Conservation (phyloP, 64 coral and sea anemone species). For the Montipora capricornis region DNA sequence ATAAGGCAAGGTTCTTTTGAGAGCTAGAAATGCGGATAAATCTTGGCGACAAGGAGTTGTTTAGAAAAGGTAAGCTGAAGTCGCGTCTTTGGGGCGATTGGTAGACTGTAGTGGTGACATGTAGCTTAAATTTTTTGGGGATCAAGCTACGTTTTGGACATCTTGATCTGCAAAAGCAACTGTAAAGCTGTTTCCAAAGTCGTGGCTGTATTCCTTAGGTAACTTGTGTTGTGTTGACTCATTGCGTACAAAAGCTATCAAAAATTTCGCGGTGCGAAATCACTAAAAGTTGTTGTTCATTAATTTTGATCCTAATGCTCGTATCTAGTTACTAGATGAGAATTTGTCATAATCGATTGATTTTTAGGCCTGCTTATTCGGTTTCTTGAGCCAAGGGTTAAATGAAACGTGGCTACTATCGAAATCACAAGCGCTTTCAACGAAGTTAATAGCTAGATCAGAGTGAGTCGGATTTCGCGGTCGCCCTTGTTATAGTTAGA, state of each 20-base stretch:
- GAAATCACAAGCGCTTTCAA: not conserved
- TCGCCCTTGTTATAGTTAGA: not conserved
- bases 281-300: not conserved
- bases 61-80: not conserved
- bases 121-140: not conserved
- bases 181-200: not conserved
- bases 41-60: not conserved
- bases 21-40: not conserved
- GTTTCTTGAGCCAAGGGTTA: too few species aligned
- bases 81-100: too few species aligned
- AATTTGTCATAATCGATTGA: not conserved
- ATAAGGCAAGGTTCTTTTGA: constrained; percentile 1
- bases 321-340: not conserved
- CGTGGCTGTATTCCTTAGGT: constrained; percentile 1
- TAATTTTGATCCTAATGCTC: not conserved
- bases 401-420: not conserved
- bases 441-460: not conserved
- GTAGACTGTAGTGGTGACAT: too few species aligned
- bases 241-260: not conserved
- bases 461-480: not conserved
- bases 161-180: not conserved
- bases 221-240: not conserved
- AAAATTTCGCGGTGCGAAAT: not conserved
- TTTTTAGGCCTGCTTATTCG: too few species aligned
- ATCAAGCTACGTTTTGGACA: not conserved